Evolutionary conservation across 2,888 invertebrate genomes (phyloP).

Genomic region (Ichneumoninae sp.): DNA sequence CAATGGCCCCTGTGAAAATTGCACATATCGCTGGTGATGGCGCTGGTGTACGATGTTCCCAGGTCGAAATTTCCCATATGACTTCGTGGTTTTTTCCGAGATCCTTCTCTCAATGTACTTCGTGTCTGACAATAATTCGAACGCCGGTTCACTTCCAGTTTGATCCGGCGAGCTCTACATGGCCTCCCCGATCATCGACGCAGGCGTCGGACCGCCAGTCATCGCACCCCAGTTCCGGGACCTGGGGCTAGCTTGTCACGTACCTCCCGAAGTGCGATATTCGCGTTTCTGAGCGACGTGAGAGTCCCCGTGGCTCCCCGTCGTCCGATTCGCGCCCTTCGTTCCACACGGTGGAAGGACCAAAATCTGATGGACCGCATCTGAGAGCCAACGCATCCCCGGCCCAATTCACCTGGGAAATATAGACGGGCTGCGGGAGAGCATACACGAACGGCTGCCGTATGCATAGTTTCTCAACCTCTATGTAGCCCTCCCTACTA

Average conservation of each 20-base stretch:
- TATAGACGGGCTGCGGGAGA: constrained; percentile 19
- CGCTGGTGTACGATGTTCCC: too few relatives aligned
- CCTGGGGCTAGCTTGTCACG: constrained; percentile 47
- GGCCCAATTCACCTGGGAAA: constrained; percentile 59
- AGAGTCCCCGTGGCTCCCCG: constrained; percentile 13
- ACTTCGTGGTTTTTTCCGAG: too few relatives aligned
- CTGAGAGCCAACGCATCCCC: constrained; percentile 26
- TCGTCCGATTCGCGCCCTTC: constrained; percentile 30
- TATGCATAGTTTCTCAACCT: constrained; percentile 18
- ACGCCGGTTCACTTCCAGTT: constrained; percentile 53
- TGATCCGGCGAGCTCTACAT: constrained; percentile 11
- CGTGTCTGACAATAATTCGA: constrained; percentile 54
- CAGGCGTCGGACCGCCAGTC: constrained; percentile 20
- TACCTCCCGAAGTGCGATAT: constrained; percentile 49
- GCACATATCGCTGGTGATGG: too few relatives aligned
- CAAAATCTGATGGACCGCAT: constrained; percentile 54
- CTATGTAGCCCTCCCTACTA: not conserved
- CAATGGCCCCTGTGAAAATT: too few relatives aligned
- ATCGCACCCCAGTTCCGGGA: constrained; percentile 52
- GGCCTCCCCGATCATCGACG: constrained; percentile 24
- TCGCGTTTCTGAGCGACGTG: constrained; percentile 44
- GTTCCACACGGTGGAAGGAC: constrained; percentile 21
- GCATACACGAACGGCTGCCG: constrained; percentile 4
- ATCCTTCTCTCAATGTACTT: constrained; percentile 21
- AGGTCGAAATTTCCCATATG: too few relatives aligned